Conservation (phyloP, 2,888 invertebrate genomes). For the Tipula vernalis region DNA sequence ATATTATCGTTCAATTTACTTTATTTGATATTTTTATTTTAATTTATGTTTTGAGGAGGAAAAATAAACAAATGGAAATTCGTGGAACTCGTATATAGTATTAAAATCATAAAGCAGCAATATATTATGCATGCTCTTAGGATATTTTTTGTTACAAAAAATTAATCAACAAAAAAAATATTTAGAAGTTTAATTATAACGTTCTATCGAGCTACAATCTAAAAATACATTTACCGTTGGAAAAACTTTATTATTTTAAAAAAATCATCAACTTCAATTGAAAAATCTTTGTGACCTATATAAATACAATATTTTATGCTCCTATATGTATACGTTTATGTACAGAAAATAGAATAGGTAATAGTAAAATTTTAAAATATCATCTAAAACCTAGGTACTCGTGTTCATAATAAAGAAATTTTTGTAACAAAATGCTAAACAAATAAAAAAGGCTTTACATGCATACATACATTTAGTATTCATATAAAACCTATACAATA, state of each 20-base stretch:
- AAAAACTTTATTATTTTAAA: no score
- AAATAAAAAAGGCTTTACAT: not conserved
- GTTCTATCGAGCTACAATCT: not conserved
- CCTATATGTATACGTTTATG: not conserved
- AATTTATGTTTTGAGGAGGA: not conserved
- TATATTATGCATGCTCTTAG: not conserved
- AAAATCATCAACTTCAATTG: no score
- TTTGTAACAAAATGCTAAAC: not conserved
- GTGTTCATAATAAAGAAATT: not conserved
- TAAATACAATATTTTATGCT: not conserved
- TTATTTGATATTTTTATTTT: not conserved
- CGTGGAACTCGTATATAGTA: not conserved
- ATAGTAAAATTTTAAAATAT: not conserved
- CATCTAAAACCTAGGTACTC: not conserved
- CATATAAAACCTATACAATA: not conserved
- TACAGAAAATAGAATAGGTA: not conserved
- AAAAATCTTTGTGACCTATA: no score
- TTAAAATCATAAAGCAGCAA: not conserved
- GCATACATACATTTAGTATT: not conserved
- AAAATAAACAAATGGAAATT: not conserved
- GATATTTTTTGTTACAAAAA: not conserved
- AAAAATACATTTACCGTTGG: not conserved
- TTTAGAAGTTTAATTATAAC: not conserved
- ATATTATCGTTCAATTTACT: not conserved
- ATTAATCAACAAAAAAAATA: not conserved